Percentiles rank a stretch among this genome's conserved stretches.
phyloP scores from a whole-genome alignment of 2,888 invertebrate species.

The Agrenia bidenticulata region DNA sequence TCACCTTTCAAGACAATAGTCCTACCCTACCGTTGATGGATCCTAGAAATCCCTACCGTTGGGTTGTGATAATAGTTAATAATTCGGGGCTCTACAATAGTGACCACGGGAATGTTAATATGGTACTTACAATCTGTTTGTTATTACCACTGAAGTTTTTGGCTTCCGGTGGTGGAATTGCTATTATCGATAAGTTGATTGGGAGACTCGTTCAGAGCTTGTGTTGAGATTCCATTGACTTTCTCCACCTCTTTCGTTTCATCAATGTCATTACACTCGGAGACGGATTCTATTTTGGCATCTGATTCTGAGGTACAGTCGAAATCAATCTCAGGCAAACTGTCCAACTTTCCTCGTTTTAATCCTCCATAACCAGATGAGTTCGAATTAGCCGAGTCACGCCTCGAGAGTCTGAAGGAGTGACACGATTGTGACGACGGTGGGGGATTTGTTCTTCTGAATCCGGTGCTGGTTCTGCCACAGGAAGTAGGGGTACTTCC shows the following conservation, averaged over 20 bases:
- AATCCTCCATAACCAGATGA: not conserved
- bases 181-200: no score
- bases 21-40: no score
- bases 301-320: not conserved
- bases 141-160: slow-evolving; percentile 10
- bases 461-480: not conserved
- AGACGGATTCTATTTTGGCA: not conserved
- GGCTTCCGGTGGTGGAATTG: not conserved
- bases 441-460: slow-evolving; percentile 22
- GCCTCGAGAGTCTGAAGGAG: slow-evolving; percentile 34
- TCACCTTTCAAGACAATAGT: no score
- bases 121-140: slow-evolving; percentile 19
- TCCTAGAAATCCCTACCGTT: no score
- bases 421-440: slow-evolving; percentile 40
- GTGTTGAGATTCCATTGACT: no score
- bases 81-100: slow-evolving; percentile 3
- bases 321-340: slow-evolving; percentile 1
- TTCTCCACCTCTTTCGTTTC: no score
- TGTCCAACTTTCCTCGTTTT: slow-evolving; percentile 3
- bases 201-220: no score
- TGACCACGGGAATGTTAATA: slow-evolving; percentile 14
- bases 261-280: no score
- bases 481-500: not conserved
- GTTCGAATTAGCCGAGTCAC: slow-evolving; percentile 23
- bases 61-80: slow-evolving; percentile 4